Conservation (phyloP, 2,797 vertebrate genomes). For the Arremon brunneinucha region DNA sequence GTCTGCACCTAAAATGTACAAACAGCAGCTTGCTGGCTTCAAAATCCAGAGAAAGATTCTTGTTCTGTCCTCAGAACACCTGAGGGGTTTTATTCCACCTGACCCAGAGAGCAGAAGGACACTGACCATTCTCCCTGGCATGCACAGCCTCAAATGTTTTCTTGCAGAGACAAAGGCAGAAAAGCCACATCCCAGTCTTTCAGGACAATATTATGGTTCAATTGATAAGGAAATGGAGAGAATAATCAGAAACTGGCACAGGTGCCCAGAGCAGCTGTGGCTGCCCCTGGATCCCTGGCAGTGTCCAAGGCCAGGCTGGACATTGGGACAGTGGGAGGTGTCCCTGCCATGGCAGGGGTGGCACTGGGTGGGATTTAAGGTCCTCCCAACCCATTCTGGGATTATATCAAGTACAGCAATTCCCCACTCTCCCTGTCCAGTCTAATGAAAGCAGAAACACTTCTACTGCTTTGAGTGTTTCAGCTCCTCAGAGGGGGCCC, state of each 20-base stretch:
- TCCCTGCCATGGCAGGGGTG: neutral
- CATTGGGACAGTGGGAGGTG: rapidly evolving
- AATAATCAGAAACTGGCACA: neutral
- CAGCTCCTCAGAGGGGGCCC: neutral
- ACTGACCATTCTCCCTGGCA: neutral
- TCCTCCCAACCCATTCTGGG: neutral
- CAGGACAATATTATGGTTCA: neutral
- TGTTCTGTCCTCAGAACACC: neutral
- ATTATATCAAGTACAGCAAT: neutral
- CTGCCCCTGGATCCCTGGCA: neutral
- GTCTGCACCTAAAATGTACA: neutral
- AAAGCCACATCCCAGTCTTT: neutral
- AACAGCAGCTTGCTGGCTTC: neutral
- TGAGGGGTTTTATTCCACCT: neutral
- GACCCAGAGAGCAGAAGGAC: neutral
- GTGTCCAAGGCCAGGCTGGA: neutral
- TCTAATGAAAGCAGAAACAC: neutral
- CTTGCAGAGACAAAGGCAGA: neutral
- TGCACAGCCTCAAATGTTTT: neutral
- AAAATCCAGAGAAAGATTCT: neutral
- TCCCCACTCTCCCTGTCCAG: neutral
- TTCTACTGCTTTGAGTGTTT: neutral
- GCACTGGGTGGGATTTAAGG: rapidly evolving
- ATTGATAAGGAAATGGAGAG: neutral
- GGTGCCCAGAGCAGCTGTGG: neutral